Evolutionary conservation across 2,888 invertebrate genomes (phyloP), one percentile per base, ranked within the genome.

Genomic region (Nezara viridula): DNA sequence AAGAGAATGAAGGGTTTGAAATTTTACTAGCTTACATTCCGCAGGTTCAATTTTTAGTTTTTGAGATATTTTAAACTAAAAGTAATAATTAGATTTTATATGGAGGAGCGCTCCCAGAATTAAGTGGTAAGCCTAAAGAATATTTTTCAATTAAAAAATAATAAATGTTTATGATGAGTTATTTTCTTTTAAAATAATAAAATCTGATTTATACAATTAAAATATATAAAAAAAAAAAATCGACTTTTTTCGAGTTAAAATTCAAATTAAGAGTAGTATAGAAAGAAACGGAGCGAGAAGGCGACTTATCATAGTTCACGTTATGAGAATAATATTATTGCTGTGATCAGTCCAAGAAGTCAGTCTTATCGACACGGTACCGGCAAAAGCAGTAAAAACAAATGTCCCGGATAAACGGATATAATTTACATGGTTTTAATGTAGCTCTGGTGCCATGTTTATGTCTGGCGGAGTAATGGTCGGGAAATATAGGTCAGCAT

Each of bases 391-490:
- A 14, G 66, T 66, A 66, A 66, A 66, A 66, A 66, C 66, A 66
- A 66, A 32, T 66, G 19, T 66, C 7, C 2, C 32, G 66, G 32
- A 66, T 66, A 66, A 66, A 66, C 66, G 66, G 66, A 32, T 66
- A 66, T 66, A 66, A 66, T 66, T 66, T 66, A 66, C 66, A 66
- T 66, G 66, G 19, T 32, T 66, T 66, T 66, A 66, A 66, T 66
- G 32, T 66, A 32, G 66, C 32, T 2, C 66, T 32, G 66, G 32
- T 66, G 32, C 32, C 32, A 66, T 32, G 66, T 66, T 66, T 66
- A 66, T 66, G 66, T 66, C 66, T 66, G 32, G 19, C 60, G 32
- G 32, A 32, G 66, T 60, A 60, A 60, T 60, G 60, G 60, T 16
- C 12, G 27, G 60, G 60, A 60, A 60, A 60, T 60, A 32, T 60